Evolutionary conservation across 2,888 invertebrate species (phyloP), one percentile per base, ranked within the genome.

Genomic region (Phyllotreta striolata): DNA sequence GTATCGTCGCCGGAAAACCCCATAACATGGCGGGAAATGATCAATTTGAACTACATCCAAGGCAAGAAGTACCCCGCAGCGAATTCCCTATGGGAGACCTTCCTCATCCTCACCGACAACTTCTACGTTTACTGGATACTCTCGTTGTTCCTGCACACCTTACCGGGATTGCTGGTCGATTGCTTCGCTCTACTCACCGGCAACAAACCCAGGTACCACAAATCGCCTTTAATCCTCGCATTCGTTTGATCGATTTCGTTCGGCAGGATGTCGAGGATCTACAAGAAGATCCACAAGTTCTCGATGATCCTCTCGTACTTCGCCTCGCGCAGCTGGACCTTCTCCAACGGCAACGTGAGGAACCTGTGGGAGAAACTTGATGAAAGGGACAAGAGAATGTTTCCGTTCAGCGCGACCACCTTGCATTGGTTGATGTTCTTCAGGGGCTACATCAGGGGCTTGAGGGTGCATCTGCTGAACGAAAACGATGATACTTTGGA

Each of bases 1-100:
- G 92, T 95, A 1, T 92, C 95, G 0, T 91, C 93, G 0, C 84
- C 85, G 1, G 87, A 91, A 65, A 93, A 95, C 76, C 88, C 89
- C 0, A 81, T 96, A 44, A 89, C 88, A 0, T 98, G 96, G 96
- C 85, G 84, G 0, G 85, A 90, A 49, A 92, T 92, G 73, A 78
- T 82, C 72, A 63, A 78, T 0, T 77, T 84, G 3, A 87, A 86
- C 66, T 68, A 86, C 71, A 78, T 79, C 6, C 83, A 87, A 63
- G 85, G 87, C 0, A 72, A 82, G 9, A 71, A 80, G 0, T 84
- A 84, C 63, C 88, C 88, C 0, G 78, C 85, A 37, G 82, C 82
- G 0, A 83, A 83, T 39, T 82, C 85, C 6, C 79, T 88, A 0
- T 89, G 88, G 88, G 67, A 69, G 3, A 69, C 73, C 7, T 72